Conservation (phyloP, 2,113 vertebrate species). For the Merops nubicus region DNA sequence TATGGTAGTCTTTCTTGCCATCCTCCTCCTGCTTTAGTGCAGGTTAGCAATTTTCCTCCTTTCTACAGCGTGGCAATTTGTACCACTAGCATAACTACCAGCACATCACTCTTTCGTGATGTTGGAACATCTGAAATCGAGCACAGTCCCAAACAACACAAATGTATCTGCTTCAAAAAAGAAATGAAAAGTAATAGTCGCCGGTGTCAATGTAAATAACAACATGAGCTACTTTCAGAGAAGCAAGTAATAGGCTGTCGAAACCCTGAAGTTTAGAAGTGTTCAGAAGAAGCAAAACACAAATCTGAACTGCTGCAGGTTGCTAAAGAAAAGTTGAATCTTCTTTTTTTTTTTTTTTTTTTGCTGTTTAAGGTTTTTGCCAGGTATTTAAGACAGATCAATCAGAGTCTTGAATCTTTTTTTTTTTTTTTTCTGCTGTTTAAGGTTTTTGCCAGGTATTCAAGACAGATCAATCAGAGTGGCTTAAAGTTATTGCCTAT, state of each 20-base stretch:
- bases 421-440: no score
- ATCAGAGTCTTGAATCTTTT: no score
- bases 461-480: no score
- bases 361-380: not conserved
- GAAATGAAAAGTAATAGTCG: not conserved
- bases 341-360: no score
- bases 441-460: no score
- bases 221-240: not conserved
- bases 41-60: not conserved
- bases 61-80: not conserved
- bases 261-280: not conserved
- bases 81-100: not conserved
- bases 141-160: not conserved
- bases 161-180: not conserved
- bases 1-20: not conserved
- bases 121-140: slow-evolving; percentile 4
- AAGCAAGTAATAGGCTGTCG: not conserved
- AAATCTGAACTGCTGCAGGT: not conserved
- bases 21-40: not conserved
- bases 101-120: not conserved
- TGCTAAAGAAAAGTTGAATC: not conserved
- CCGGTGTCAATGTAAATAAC: not conserved
- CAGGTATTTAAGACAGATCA: no score
- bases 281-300: not conserved
- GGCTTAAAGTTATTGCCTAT: not conserved